Evolutionary conservation across 2,113 vertebrate genomes (phyloP).

Genomic region (Catagonus wagneri): DNA sequence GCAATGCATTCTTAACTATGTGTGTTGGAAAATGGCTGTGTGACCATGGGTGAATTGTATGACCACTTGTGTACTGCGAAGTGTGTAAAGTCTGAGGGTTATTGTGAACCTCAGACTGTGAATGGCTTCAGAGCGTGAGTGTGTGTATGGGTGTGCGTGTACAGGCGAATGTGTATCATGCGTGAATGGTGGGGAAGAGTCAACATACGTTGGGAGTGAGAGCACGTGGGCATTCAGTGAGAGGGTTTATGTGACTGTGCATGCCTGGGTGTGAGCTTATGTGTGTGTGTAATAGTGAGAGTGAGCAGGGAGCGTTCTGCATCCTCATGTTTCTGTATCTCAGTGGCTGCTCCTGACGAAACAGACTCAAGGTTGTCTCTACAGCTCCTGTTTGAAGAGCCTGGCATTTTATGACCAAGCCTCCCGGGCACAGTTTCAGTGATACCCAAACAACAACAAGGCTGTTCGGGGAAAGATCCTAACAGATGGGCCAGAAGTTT

Average conservation of each 20-base stretch:
- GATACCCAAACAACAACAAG: constrained; percentile 32
- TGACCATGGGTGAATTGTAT: background rate
- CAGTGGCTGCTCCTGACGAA: background rate
- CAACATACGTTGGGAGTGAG: background rate
- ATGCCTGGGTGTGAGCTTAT: background rate
- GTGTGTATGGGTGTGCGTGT: background rate
- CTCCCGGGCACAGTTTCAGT: constrained; percentile 46
- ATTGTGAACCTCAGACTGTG: background rate
- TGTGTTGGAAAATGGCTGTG: background rate
- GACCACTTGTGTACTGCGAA: background rate
- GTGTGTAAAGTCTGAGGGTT: background rate
- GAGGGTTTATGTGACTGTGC: background rate
- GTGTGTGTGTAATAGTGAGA: background rate
- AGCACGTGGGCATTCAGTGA: background rate
- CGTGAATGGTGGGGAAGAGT: background rate
- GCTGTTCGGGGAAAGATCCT: constrained; percentile 24
- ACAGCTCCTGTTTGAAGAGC: background rate
- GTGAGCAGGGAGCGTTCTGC: background rate
- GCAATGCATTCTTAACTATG: background rate
- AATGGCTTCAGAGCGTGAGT: background rate
- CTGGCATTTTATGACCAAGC: constrained; percentile 41
- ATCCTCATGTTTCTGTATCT: background rate
- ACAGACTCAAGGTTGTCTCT: background rate
- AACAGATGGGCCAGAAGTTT: constrained; percentile 52
- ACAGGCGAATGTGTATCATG: background rate